Conservation (phyloP, 1,140 invertebrate species). For the Drosophila lini region DNA sequence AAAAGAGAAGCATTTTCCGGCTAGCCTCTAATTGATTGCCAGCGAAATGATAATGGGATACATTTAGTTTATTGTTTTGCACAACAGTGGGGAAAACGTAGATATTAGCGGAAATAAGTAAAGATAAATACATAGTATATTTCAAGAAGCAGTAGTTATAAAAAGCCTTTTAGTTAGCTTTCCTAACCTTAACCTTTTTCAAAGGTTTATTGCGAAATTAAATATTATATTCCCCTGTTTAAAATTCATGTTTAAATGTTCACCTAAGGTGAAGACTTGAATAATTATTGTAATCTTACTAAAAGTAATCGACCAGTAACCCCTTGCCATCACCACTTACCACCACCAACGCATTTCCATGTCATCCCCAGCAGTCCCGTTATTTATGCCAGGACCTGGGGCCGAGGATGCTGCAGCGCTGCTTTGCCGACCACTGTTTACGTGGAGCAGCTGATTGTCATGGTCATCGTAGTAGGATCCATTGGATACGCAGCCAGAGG, state of each 20-base stretch:
- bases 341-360: slow-evolving; percentile 73
- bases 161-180: too few relatives aligned
- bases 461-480: slow-evolving; percentile 57
- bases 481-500: slow-evolving; percentile 24
- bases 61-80: slow-evolving; percentile 5
- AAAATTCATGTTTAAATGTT: neutral
- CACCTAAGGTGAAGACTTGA: too few relatives aligned
- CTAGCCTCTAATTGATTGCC: slow-evolving; percentile 27
- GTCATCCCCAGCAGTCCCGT: slow-evolving; percentile 43
- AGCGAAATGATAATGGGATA: slow-evolving; percentile 10
- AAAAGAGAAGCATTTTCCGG: neutral
- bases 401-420: slow-evolving; percentile 63
- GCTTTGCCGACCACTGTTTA: slow-evolving; percentile 40
- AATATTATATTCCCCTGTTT: neutral
- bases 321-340: slow-evolving; percentile 42
- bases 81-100: neutral
- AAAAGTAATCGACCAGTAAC: neutral
- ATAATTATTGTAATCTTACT: neutral
- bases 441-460: slow-evolving; percentile 70
- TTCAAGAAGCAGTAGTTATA: too few relatives aligned
- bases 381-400: slow-evolving; percentile 55
- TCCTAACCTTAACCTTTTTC: neutral
- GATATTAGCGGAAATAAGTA: too few relatives aligned
- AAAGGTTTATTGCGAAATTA: neutral
- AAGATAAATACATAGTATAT: too few relatives aligned